Evolutionary conservation across 2,888 invertebrate genomes (phyloP), one percentile per base, ranked within the genome.

Genomic region (Lissocephala sabroskyi): DNA sequence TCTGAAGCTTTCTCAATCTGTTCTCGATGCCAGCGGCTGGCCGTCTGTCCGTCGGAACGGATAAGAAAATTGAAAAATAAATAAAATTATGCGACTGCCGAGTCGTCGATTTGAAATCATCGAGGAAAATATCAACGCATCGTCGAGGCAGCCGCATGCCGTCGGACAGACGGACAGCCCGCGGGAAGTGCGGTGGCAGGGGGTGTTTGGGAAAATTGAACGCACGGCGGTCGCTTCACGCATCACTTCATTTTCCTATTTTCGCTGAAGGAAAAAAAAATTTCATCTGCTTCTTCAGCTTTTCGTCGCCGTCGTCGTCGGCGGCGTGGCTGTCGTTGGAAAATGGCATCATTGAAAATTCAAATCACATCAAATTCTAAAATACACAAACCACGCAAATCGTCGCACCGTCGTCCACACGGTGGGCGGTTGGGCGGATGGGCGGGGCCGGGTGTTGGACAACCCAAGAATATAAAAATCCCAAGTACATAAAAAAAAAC

Each of bases 291-390:
- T 23, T 23, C 23, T 23, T 23, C 23, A 23, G 3, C 7, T 23
- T n/a, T n/a, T n/a, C n/a, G n/a, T n/a, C n/a, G n/a, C n/a, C n/a
- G n/a, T n/a, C n/a, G n/a, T n/a, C n/a, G n/a, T n/a, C n/a, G 49
- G 47, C 52, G 40, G 18, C 26, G 30, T 14, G 11, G 13, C 6
- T 37, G 42, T 37, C 48, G 37, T 17, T 43, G 37, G 37, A 50
- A 50, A 9, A 50, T 52, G 54, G 56, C 63, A 59, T 59, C 77
- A 75, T 79, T 75, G 70, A 61, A 58, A 66, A 75, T 75, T 79
- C 79, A 75, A 73, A 74, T 73, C 79, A 74, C 79, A 79, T 57
- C 70, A 58, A 63, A 73, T 63, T 62, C 61, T 60, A 76, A 76
- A 75, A 68, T 65, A 62, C 59, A 78, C 65, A 76, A 70, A 62